Evolutionary conservation across 2,797 vertebrate species (phyloP).

Genomic region (Propithecus perrieri): DNA sequence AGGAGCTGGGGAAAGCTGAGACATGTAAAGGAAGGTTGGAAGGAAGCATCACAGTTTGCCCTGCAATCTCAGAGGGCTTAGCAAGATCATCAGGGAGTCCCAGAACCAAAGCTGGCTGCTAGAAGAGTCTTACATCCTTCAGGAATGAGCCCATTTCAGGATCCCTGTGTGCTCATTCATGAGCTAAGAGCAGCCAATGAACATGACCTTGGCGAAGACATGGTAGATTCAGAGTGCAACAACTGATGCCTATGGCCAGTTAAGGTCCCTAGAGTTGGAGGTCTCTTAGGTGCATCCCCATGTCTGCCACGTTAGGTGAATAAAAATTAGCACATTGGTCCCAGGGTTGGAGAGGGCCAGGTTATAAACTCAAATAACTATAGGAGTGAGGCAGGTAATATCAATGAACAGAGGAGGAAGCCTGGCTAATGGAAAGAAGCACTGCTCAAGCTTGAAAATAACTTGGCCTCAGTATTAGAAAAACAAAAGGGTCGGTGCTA

Average conservation of each 20-base stretch:
- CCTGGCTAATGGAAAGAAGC: not conserved
- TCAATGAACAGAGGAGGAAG: not conserved
- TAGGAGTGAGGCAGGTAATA: not conserved
- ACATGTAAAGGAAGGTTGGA: not conserved
- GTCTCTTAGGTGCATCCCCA: not conserved
- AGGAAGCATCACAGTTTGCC: not conserved
- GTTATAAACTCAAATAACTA: not conserved
- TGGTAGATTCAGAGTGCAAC: not conserved
- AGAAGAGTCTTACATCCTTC: not conserved
- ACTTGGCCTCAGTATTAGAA: not conserved
- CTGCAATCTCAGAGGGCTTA: not conserved
- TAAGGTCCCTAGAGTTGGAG: not conserved
- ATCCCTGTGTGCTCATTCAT: not conserved
- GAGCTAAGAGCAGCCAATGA: not conserved
- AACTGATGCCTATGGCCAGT: not conserved
- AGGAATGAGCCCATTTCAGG: not conserved
- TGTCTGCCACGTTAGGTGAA: not conserved
- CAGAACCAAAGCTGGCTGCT: not conserved
- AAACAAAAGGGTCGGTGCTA: not conserved
- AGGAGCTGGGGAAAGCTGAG: not conserved
- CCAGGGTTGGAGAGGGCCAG: accelerated
- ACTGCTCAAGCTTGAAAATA: not conserved
- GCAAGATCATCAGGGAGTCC: not conserved
- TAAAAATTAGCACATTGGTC: not conserved
- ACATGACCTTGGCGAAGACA: not conserved